Percentiles rank a stretch among this genome's conserved stretches.
Evolutionary conservation across 2,113 vertebrate genomes (phyloP).

Genomic region (Delphinus delphis): DNA sequence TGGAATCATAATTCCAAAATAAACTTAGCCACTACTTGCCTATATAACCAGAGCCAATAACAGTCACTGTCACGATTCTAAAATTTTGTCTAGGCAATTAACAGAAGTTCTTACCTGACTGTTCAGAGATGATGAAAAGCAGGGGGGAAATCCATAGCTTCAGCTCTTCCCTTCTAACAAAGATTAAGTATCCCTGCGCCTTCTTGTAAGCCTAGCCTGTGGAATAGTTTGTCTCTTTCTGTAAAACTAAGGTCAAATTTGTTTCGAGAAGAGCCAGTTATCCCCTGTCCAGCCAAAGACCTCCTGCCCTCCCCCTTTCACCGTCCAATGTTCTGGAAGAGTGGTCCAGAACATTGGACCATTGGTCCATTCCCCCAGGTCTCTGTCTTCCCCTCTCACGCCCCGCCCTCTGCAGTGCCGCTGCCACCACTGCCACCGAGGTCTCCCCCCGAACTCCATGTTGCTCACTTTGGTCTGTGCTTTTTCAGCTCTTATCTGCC

Average conservation of each 20-base stretch:
- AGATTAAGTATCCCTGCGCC: not conserved
- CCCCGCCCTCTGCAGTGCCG: not conserved
- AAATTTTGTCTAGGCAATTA: not conserved
- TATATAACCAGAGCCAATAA: not conserved
- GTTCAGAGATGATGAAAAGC: not conserved
- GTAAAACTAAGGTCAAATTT: not conserved
- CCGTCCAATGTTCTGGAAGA: not conserved
- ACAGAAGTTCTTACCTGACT: not conserved
- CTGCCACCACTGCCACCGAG: not conserved
- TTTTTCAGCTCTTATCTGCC: not conserved
- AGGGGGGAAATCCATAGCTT: not conserved
- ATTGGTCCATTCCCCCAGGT: not conserved
- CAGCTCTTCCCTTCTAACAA: not conserved
- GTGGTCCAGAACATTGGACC: too few species aligned
- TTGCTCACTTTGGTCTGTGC: not conserved
- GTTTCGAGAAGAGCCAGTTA: not conserved
- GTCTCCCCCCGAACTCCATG: not conserved
- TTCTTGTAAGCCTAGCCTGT: not conserved
- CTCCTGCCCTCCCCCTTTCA: not conserved
- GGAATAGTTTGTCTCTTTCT: not conserved
- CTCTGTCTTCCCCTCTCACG: not conserved
- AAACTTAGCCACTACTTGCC: not conserved
- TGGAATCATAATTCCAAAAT: conserved; percentile 5
- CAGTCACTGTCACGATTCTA: not conserved
- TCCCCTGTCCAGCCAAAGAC: not conserved